phyloP scores from a whole-genome alignment of 1,140 invertebrate species.

The Helicorthomorpha holstii region DNA sequence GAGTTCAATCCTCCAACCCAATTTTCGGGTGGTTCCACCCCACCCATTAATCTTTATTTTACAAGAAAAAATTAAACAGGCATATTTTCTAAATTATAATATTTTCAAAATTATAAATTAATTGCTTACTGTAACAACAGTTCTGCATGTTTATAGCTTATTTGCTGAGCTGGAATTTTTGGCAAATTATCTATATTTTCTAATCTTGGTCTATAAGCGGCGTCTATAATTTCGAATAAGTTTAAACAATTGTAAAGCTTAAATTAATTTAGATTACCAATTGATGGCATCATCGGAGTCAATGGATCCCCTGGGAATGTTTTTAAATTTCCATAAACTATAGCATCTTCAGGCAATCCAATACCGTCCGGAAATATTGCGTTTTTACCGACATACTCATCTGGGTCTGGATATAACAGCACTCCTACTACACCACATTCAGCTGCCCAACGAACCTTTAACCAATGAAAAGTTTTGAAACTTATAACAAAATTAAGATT shows the following conservation, averaged over 20 bases:
- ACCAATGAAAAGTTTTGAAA: no score
- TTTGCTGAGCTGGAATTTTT: background rate
- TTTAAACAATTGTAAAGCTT: background rate
- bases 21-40: constrained; percentile 12
- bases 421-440: constrained; percentile 24
- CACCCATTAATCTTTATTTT: constrained; percentile 11
- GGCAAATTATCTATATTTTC: background rate
- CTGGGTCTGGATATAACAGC: constrained; percentile 34
- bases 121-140: background rate
- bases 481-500: no score
- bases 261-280: constrained; percentile 15
- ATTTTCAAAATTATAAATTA: no score
- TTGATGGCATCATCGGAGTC: constrained; percentile 30
- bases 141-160: background rate
- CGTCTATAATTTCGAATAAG: constrained; percentile 2
- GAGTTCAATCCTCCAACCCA: constrained; percentile 22
- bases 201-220: background rate
- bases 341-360: constrained; percentile 30
- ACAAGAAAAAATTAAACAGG: no score
- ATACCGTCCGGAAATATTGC: constrained; percentile 27
- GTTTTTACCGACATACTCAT: constrained; percentile 24
- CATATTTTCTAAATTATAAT: no score
- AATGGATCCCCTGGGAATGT: constrained; percentile 29
- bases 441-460: constrained; percentile 24
- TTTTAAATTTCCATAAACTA: constrained; percentile 25